Evolutionary conservation across 2,888 invertebrate species (phyloP).

Genomic region (Amphipyra berbera): DNA sequence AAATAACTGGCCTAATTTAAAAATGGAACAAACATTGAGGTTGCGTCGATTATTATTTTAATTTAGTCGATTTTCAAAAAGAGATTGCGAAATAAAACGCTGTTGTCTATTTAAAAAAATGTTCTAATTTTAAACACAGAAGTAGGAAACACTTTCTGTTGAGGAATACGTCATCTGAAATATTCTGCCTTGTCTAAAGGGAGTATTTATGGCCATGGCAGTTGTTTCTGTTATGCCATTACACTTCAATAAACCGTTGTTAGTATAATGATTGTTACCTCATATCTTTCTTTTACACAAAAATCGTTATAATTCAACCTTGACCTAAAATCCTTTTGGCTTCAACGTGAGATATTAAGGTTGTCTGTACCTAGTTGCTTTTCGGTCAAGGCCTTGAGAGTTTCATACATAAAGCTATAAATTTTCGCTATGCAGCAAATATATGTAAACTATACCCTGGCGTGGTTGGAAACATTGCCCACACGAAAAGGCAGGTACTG

Average conservation of each 20-base stretch:
- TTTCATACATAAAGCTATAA: conserved; percentile 13
- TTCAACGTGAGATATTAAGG: conserved; percentile 31
- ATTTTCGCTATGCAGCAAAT: conserved; percentile 32
- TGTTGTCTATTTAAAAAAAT: no score
- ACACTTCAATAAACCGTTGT: conserved; percentile 7
- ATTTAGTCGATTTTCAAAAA: no score
- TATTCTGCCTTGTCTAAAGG: no score
- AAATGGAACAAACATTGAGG: conserved; percentile 20
- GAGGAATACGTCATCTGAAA: no score
- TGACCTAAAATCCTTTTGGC: conserved; percentile 47
- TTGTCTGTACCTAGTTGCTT: conserved; percentile 24
- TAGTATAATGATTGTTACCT: conserved; percentile 14
- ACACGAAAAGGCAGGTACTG: conserved; percentile 3
- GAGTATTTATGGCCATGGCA: no score
- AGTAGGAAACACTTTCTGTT: no score
- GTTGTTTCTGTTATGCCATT: no score
- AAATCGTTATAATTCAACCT: conserved; percentile 41
- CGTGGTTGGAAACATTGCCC: conserved; percentile 19
- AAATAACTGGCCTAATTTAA: conserved; percentile 33
- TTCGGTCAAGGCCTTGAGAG: conserved; percentile 46
- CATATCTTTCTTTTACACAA: conserved; percentile 11
- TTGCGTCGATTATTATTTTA: not conserved
- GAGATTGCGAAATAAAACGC: no score
- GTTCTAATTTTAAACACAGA: no score
- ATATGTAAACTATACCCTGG: conserved; percentile 11